These are phyloP conservation scores for Antheraea yamamai DNA, from an alignment of 2,888 invertebrate species.

Conservation along the genomic window DNA sequence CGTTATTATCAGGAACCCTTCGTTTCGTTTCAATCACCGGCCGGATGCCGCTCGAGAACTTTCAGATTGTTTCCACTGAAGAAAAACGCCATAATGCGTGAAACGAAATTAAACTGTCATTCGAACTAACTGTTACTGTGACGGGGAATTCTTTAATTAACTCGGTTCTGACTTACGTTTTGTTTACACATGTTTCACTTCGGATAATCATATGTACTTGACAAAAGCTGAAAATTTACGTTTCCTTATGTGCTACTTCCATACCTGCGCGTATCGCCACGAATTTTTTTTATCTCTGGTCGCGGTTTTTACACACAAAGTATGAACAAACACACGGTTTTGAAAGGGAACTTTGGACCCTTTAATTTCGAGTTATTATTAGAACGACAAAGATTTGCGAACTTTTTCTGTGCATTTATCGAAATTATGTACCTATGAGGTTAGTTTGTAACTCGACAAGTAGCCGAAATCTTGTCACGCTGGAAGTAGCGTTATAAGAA, in stretches of 20 bases:
- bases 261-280: no score
- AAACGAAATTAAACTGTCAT: conserved; percentile 15
- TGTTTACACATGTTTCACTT: not conserved
- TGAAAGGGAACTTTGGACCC: no score
- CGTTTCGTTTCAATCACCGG: conserved; percentile 1
- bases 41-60: conserved; percentile 13
- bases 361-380: no score
- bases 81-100: conserved; percentile 17
- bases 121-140: conserved; percentile 8
- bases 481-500: no score
- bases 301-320: no score
- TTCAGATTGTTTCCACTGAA: conserved; percentile 17
- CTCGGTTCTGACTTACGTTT: conserved; percentile 4
- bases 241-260: not conserved
- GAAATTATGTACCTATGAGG: no score
- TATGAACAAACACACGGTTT: no score
- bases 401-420: no score
- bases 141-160: conserved; percentile 21
- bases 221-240: not conserved
- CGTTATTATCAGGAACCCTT: conserved; percentile 4
- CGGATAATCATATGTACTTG: not conserved
- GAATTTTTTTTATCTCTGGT: no score
- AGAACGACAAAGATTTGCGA: no score
- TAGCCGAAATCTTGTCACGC: no score
- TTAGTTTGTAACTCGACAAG: no score